Percentiles rank a stretch among this genome's conserved stretches.
Evolutionary conservation across 1,140 invertebrate genomes (phyloP).

Genomic region (Drosophila willistoni): DNA sequence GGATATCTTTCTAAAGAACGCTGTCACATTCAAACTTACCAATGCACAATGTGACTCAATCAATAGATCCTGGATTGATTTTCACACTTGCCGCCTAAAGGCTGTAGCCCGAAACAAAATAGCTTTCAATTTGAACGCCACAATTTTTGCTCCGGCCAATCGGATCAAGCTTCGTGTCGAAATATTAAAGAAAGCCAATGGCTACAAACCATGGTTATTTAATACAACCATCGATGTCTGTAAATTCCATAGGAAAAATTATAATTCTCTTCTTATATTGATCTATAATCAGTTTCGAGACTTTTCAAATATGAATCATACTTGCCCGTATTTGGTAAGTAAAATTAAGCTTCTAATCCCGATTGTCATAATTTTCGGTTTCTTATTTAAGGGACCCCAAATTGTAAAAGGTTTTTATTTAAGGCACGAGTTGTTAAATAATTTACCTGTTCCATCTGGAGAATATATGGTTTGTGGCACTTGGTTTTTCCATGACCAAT

Average conservation of each 20-base stretch:
- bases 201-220: constrained; percentile 8
- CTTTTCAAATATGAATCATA: constrained; percentile 1
- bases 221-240: not conserved
- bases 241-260: not conserved
- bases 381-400: not conserved
- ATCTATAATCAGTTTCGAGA: not conserved
- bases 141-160: not conserved
- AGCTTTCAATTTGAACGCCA: not conserved
- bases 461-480: not conserved
- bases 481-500: not conserved
- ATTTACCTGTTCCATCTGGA: not conserved
- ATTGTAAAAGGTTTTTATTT: not conserved
- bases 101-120: not conserved
- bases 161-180: not conserved
- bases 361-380: not conserved
- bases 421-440: not conserved
- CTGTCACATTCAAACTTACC: no score
- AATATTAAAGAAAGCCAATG: not conserved
- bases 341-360: no score
- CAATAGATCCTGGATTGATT: not conserved
- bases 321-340: not conserved
- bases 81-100: constrained; percentile 2
- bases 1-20: no score
- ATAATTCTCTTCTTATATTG: not conserved
- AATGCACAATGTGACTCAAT: no score